Percentiles rank a stretch among this genome's conserved stretches.
Conservation (phyloP, 2,888 invertebrate genomes). For the Caenorhabditis plicata region DNA sequence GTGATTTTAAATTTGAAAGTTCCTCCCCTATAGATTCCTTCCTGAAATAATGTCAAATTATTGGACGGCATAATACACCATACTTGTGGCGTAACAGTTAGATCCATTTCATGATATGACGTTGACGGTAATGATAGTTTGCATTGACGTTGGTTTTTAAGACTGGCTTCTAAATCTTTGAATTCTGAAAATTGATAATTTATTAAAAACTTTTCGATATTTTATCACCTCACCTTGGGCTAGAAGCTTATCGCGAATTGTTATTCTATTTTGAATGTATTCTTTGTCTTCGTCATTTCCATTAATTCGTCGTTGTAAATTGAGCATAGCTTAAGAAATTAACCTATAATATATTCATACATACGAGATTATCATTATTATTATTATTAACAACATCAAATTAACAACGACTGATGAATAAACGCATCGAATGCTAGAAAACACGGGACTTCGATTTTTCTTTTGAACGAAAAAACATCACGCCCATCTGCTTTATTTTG, state of each 20-base stretch:
- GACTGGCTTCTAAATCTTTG: slow-evolving; percentile 76
- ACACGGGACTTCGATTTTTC: not conserved
- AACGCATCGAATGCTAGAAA: not conserved
- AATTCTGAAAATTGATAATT: no score
- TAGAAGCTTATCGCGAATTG: slow-evolving; percentile 59
- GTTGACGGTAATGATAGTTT: slow-evolving; percentile 80
- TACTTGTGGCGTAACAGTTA: slow-evolving; percentile 78
- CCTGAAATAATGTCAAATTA: slow-evolving; percentile 71
- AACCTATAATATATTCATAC: no score
- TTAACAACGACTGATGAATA: no score
- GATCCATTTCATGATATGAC: slow-evolving; percentile 78
- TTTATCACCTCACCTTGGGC: slow-evolving; percentile 38
- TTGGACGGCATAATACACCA: not conserved
- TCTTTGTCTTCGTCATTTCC: slow-evolving; percentile 58
- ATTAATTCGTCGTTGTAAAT: slow-evolving; percentile 61
- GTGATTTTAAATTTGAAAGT: slow-evolving; percentile 81
- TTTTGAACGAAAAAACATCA: not conserved
- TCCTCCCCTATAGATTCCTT: slow-evolving; percentile 86
- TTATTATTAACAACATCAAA: no score
- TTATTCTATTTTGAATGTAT: slow-evolving; percentile 55
- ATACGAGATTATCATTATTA: no score
- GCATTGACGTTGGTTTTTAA: slow-evolving; percentile 78
- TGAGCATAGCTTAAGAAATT: slow-evolving; percentile 60
- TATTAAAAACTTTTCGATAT: no score
- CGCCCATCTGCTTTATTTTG: not conserved